Percentiles rank a stretch among this genome's conserved stretches.
These are phyloP conservation scores for Psilopsiagon aymara DNA, from an alignment of 2,113 vertebrate species.

Conservation along the genomic window DNA sequence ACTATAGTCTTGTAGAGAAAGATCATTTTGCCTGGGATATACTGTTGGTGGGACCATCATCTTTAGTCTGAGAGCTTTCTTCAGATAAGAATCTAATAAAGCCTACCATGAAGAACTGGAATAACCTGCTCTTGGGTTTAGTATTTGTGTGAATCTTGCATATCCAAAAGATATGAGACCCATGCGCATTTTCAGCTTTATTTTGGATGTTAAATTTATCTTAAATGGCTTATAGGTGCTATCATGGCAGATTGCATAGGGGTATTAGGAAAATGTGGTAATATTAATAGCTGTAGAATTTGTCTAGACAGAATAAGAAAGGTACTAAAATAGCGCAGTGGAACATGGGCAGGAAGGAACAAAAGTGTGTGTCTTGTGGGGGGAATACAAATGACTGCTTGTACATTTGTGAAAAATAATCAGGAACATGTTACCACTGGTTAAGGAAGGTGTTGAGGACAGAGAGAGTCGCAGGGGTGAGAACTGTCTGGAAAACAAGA, in stretches of 20 bases:
- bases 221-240: neutral
- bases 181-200: neutral
- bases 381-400: neutral
- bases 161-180: neutral
- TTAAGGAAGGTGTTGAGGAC: neutral
- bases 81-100: neutral
- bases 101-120: neutral
- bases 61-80: neutral
- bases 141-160: neutral
- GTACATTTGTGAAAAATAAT: neutral
- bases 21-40: neutral
- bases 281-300: neutral
- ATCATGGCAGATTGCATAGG: neutral
- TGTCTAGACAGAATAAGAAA: neutral
- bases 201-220: neutral
- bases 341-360: neutral
- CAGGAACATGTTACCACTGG: neutral
- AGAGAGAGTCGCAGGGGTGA: neutral
- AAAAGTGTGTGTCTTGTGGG: neutral
- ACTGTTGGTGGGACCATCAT: neutral
- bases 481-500: constrained; percentile 12
- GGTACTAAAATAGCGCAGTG: neutral
- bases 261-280: neutral
- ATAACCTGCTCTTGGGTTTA: neutral
- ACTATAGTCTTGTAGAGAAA: neutral